Evolutionary conservation across 2,113 vertebrate species (phyloP).

Genomic region (Corynorhinus townsendii): DNA sequence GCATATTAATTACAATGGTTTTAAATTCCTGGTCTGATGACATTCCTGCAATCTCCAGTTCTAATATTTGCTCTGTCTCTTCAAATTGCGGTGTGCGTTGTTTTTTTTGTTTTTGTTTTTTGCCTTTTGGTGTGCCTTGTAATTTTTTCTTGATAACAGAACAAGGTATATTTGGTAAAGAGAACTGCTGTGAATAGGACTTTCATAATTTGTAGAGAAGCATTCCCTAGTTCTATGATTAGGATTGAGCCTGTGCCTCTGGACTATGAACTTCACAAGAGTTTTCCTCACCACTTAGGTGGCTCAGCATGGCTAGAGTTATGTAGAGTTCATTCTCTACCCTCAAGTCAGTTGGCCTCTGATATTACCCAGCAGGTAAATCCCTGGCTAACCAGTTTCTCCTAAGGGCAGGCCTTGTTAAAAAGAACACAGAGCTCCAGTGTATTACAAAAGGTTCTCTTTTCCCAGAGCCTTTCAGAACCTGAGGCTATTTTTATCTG

Average conservation of each 20-base stretch:
- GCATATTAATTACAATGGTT: background rate
- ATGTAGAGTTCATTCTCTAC: background rate
- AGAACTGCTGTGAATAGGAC: background rate
- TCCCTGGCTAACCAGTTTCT: background rate
- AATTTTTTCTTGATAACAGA: background rate
- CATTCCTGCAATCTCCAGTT: background rate
- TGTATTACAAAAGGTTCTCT: background rate
- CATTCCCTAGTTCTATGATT: background rate
- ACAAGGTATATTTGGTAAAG: background rate
- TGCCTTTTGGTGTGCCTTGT: background rate
- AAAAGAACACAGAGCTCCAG: background rate
- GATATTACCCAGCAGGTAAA: background rate
- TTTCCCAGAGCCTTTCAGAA: background rate
- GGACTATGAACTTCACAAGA: background rate
- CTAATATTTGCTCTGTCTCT: background rate
- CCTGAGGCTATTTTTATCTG: background rate
- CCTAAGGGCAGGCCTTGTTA: background rate
- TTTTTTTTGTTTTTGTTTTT: background rate
- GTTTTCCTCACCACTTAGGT: background rate
- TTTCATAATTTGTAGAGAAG: background rate
- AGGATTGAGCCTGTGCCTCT: background rate
- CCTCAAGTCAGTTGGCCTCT: background rate
- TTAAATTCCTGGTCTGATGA: background rate
- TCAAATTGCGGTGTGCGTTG: too few relatives aligned
- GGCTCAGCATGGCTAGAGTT: background rate